Evolutionary conservation across 2,888 invertebrate genomes (phyloP), one percentile per base, ranked within the genome.

Genomic region (Drosophila infuscata): DNA sequence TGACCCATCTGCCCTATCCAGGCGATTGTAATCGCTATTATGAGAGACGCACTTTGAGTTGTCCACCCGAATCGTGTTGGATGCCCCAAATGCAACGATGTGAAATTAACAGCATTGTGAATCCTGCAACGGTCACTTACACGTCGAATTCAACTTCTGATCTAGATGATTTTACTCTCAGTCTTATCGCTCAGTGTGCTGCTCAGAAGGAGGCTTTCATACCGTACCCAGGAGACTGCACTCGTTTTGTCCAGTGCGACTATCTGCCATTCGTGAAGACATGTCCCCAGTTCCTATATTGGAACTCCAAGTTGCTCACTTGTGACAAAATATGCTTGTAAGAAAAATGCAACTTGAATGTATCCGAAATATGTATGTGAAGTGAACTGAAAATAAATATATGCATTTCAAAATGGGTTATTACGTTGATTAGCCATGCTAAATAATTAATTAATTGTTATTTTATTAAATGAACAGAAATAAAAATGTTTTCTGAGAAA

Each of bases 271-370:
- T 84, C 41, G 81, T 87, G 1, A 82, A 79, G 68, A 35, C 6
- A 0, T 84, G 84, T 35, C 84, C 88, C 3, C 41, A 43, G 3
- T 70, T 69, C 57, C 56, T 84, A 4, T 79, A 51, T 29, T 84
- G 87, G 87, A 84, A 87, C 43, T 82, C 84, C 1, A 35, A 70
- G 15, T 43, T 84, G 43, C 59, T 62, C 3, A 84, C 87, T 7
- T 87, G 84, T 53, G 88, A 87, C 51, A 84, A 84, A 57, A 61
- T 63, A 3, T 84, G 84, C 60, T 53, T 79, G 11, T 84, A 59
- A 57, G 25, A 46, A 25, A 8, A 46, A 1, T 25, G 3, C 20
- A 46, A 4, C 4, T 25, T 7, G 3, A 20, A 25, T 8, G 7
- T 15, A 25, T 15, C 15, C 15, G 25, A 46, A 25, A 46, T 15